phyloP scores from a whole-genome alignment of 2,888 invertebrate genomes.

The Apeira syringaria region DNA sequence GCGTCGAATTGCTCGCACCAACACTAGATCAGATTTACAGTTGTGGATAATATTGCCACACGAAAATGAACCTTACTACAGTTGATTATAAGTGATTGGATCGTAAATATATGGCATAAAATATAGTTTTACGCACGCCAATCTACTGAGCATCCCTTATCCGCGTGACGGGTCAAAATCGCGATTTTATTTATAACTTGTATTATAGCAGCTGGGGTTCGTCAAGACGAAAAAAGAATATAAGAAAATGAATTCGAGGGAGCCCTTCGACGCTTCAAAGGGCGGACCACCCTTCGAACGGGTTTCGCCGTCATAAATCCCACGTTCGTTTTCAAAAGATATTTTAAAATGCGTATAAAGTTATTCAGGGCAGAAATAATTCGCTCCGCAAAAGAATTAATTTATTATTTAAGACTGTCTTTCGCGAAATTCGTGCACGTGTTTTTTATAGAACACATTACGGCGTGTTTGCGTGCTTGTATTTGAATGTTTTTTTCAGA shows the following conservation, averaged over 20 bases:
- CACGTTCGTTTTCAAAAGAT: constrained; percentile 79
- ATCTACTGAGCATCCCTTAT: constrained; percentile 68
- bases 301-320: constrained; percentile 78
- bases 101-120: not conserved
- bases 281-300: constrained; percentile 76
- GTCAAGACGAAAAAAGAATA: constrained; percentile 76
- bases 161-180: constrained; percentile 80
- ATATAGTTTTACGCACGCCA: constrained; percentile 36
- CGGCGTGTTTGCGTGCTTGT: constrained; percentile 24
- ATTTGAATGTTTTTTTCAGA: constrained; percentile 25
- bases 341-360: constrained; percentile 83
- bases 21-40: constrained; percentile 43
- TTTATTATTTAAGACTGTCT: constrained; percentile 57
- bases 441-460: constrained; percentile 42
- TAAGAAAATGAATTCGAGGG: constrained; percentile 70
- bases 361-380: constrained; percentile 81
- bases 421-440: constrained; percentile 64
- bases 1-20: constrained; percentile 62
- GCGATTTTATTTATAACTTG: constrained; percentile 82
- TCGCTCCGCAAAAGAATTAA: constrained; percentile 62
- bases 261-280: constrained; percentile 55
- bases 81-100: constrained; percentile 5
- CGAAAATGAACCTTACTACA: constrained; percentile 37
- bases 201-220: constrained; percentile 79
- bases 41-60: constrained; percentile 21